Conservation (phyloP, 2,888 invertebrate species). For the Eupithecia subumbrata region DNA sequence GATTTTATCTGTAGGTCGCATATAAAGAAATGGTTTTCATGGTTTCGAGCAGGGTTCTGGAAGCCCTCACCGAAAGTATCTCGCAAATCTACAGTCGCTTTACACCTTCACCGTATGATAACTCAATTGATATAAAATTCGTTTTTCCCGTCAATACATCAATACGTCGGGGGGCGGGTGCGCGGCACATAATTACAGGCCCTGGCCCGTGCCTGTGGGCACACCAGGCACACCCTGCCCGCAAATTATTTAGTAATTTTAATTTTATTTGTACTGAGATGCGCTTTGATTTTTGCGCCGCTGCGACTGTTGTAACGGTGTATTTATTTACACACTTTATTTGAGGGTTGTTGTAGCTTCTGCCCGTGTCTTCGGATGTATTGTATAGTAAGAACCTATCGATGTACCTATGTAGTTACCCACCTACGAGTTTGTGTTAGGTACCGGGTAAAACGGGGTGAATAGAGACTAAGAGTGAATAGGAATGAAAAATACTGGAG, state of each 20-base stretch:
- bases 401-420: no score
- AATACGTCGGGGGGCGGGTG: conserved; percentile 61
- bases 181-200: conserved; percentile 78
- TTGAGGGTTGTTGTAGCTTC: neutral
- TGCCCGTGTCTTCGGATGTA: neutral
- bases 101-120: conserved; percentile 37
- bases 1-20: no score
- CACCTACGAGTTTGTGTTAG: no score
- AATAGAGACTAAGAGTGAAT: no score
- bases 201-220: conserved; percentile 49
- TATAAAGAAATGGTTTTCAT: no score
- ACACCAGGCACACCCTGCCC: conserved; percentile 65
- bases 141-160: conserved; percentile 73
- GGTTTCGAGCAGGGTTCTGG: neutral
- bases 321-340: neutral
- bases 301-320: conserved; percentile 1
- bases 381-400: no score
- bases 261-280: conserved; percentile 74
- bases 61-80: neutral
- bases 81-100: neutral
- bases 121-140: conserved; percentile 48
- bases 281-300: conserved; percentile 7
- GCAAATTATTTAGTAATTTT: conserved; percentile 82
- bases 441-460: no score
- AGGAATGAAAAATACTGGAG: no score